Evolutionary conservation across 2,113 vertebrate genomes (phyloP), one percentile per base, ranked within the genome.

Genomic region (Istiophorus platypterus): DNA sequence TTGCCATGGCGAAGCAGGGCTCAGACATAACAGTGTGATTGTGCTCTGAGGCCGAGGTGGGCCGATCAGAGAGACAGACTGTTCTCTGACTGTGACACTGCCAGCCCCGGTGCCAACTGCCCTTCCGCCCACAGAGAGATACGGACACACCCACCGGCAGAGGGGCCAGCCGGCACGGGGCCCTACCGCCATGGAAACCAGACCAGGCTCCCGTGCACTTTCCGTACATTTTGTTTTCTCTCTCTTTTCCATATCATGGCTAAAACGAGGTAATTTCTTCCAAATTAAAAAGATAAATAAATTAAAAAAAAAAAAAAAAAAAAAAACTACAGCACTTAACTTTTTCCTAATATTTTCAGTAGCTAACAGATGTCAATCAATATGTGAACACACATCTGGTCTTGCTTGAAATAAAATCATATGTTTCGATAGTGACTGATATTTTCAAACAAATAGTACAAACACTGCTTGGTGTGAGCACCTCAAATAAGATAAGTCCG

Each of bases 1-100:
- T 86, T 93, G 83, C 84, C 86, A 91, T 91, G 79, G 90, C 41
- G 31, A 88, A 81, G 81, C 52, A 81, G 82, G 80, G 64, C 84
- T 81, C 77, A 88, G 88, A 92, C 91, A 94, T 91, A 93, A 94
- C 86, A 80, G 86, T 67, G 85, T 12, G 82, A 92, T 93, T 94
- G 93, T 93, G 79, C 86, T 89, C 74, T 0, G 73, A 69, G 89
- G 83, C 76, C 51, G 78, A 92, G 89, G 90, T 87, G 88, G 92
- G 89, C 66, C 56, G 82, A 90, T 91, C 89, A 85, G 91, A 89
- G 84, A 91, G 82, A 88, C 89, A 90, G 85, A 86, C 91, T 91
- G 92, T 93, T 92, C 89, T 86, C 83, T 56, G 87, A 71, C 88
- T 78, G 87, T 47, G 85, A 82, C 81, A 57, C 80, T 76, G 67